Base-by-base conservation (phyloP, 2,888 invertebrate genomes). In the Psylliodes chrysocephalus region DNA sequence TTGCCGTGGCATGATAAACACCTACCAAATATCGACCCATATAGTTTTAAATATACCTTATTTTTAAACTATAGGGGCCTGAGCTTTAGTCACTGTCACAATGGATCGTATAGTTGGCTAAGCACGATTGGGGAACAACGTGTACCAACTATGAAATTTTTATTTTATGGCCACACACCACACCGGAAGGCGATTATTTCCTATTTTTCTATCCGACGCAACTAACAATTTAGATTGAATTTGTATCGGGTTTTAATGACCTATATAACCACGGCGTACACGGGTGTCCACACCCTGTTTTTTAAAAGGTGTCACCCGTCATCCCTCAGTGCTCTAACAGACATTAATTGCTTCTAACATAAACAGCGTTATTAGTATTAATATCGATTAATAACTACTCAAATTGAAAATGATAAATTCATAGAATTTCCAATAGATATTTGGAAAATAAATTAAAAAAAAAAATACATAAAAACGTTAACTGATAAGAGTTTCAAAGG, bases 111-210 rank as follows among this genome's bases (percentile, higher is more conserved):
- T 49, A 47, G 49, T 22, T 57, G 38, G 57, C 47, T 28, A 47
- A 14, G 57, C 57, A 57, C 57, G 57, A 47, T 57, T 57, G 57
- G 38, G 47, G 47, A 57, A 57, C 57, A 49, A 22, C 38, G 35
- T 56, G 57, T 38, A 57, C 47, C 25, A 38, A 30, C 57, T 57
- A 46, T 49, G 47, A 57, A 57, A 57, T 57, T 57, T 57, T 57
- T 47, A 57, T 57, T 57, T 57, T 49, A 38, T 49, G 18, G 25
- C 25, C 22, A 8, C 38, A 57, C 47, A 15, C 17, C 33, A 14
- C 25, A 57, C 57, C 57, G 57, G 57, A 57, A 57, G 47, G 47
- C 47, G 38, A 57, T 57, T 57, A 57, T 49, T 57, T 57, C 57
- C 57, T 57, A 47, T 49, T 57, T 57, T 47, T 57, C 25, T 25